A percentile compares a stretch with the other conserved stretches of the same genome.
phyloP scores from a whole-genome alignment of 2,888 invertebrate species.

The Microctonus aethiopoides region DNA sequence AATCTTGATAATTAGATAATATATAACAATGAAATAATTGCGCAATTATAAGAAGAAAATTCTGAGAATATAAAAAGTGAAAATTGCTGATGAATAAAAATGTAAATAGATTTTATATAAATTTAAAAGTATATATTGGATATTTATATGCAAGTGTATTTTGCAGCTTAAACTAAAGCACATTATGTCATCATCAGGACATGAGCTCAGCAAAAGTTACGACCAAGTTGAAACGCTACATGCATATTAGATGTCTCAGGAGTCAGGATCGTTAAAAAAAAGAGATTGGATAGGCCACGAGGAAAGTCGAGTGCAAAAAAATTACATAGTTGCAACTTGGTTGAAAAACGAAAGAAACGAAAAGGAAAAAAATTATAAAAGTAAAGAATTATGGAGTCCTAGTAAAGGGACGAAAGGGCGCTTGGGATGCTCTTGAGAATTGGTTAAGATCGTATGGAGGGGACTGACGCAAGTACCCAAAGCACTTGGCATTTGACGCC shows the following conservation, averaged over 20 bases:
- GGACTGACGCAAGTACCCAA: conserved; percentile 61
- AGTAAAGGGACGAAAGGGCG: conserved; percentile 55
- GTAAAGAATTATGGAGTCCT: conserved; percentile 50
- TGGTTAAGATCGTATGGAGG: conserved; percentile 67
- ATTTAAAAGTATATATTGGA: neutral
- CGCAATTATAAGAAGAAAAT: too few species aligned
- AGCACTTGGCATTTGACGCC: conserved; percentile 62
- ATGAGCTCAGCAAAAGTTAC: neutral
- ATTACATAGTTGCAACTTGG: neutral
- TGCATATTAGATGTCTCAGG: neutral
- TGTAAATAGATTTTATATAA: too few species aligned
- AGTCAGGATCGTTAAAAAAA: neutral
- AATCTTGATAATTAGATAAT: too few species aligned
- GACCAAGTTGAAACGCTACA: neutral
- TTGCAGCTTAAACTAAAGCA: neutral
- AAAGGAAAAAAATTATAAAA: conserved; percentile 37
- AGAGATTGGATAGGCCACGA: neutral
- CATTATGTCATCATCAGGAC: neutral
- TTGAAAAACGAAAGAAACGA: conserved; percentile 20
- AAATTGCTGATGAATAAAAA: too few species aligned
- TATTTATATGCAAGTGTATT: neutral
- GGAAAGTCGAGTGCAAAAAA: neutral
- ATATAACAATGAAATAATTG: too few species aligned
- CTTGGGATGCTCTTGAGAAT: conserved; percentile 63
- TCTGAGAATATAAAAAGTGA: too few species aligned